Evolutionary conservation across 2,113 vertebrate species (phyloP).

Genomic region (Anguilla japonica): DNA sequence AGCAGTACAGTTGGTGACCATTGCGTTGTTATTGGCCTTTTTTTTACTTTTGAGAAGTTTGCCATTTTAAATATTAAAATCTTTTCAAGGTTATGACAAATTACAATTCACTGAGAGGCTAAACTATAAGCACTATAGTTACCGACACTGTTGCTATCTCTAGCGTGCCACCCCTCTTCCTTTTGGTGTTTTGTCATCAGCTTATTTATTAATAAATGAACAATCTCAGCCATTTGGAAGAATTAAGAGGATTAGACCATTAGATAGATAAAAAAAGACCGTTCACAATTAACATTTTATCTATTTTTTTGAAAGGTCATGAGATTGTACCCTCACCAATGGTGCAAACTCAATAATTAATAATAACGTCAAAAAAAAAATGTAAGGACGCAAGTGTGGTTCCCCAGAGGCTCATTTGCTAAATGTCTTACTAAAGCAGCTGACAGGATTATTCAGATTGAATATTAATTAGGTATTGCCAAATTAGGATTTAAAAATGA

Average conservation of each 20-base stretch:
- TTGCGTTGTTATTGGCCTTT: neutral
- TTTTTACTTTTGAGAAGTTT: neutral
- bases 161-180: neutral
- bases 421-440: slow-evolving; percentile 24
- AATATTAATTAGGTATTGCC: slow-evolving; percentile 16
- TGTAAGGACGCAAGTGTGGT: slow-evolving; percentile 6
- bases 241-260: slow-evolving; percentile 1
- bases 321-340: neutral
- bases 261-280: slow-evolving; percentile 4
- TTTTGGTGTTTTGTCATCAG: neutral
- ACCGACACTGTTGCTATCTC: neutral
- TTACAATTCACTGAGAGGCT: neutral
- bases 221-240: neutral
- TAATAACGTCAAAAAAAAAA: slow-evolving; percentile 18
- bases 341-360: slow-evolving; percentile 18
- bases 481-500: slow-evolving; percentile 5
- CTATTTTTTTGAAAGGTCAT: slow-evolving; percentile 21
- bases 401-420: slow-evolving; percentile 24
- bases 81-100: neutral
- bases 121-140: neutral
- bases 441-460: slow-evolving; percentile 5
- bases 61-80: neutral
- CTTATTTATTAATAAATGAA: slow-evolving; percentile 5
- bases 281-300: slow-evolving; percentile 17
- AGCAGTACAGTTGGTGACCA: neutral